Base-by-base conservation (phyloP, 2,113 vertebrate genomes). In the Dicentrarchus labrax region DNA sequence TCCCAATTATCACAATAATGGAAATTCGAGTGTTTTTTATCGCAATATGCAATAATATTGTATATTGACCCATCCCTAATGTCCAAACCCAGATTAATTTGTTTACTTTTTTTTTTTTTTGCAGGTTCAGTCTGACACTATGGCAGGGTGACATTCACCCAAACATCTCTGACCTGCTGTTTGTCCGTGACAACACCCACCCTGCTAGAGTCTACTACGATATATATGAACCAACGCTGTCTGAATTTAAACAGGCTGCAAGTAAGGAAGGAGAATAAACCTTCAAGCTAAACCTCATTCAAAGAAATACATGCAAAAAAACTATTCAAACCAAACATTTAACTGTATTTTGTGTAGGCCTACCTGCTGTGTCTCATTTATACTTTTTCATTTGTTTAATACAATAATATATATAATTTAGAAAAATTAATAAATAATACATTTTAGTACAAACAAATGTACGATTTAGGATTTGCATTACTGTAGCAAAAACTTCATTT, bases 81-180 rank as follows among this genome's bases (percentile, higher is more conserved):
- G 30, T 41, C 4, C 41, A 6, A 9, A 47, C 9, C 21, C 43
- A 50, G 11, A 38, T 19, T 24, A 12, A 70, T 61, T 48, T 24
- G 19, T 7, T 30, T 74, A 45, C 24, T 11, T 24, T 57, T 78
- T 36, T 36, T 85, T 65, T 69, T 30, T 13, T 64, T 16, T 56
- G 4, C 83, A 97, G 97, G 88, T 97, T 96, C 89, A 97, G 94
- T 59, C 89, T 97, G 73, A 97, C 97, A 0, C 74, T 97, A 82
- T 97, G 97, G 97, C 97, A 97, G 85, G 93, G 94, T 0, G 5
- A 67, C 7, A 48, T 59, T 0, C 95, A 96, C 64, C 95, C 95
- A n/a, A 92, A 82, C 0, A 61, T 97, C 56, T 93, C 94, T 0
- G 96, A 97, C 80, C 95, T 97, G 24, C 92, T 97, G 70, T 97